Percentiles rank a stretch among this genome's conserved stretches.
Conservation (phyloP, 2,797 vertebrate species). For the Sphaeramia orbicularis region DNA sequence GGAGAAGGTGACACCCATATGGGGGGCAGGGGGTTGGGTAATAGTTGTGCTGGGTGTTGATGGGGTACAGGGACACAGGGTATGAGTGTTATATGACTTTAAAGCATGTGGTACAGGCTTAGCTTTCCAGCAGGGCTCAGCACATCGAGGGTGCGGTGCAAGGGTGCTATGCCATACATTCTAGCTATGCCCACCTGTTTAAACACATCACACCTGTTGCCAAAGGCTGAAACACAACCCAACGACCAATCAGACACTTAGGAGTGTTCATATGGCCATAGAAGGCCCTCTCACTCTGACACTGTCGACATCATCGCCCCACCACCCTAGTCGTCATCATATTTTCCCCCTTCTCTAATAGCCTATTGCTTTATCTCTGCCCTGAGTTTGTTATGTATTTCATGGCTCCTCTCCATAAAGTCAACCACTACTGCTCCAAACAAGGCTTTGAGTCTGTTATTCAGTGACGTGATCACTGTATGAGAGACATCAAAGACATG, state of each 20-base stretch:
- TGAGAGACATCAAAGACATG: conserved; percentile 34
- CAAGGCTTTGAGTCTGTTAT: conserved; percentile 28
- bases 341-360: conserved; percentile 38
- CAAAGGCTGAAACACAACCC: conserved; percentile 62
- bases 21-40: conserved; percentile 53
- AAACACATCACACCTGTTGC: conserved; percentile 83
- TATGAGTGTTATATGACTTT: conserved; percentile 77
- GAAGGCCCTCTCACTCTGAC: conserved; percentile 72
- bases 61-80: conserved; percentile 45
- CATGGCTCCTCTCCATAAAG: conserved; percentile 17
- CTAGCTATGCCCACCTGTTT: conserved; percentile 87
- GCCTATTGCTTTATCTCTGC: conserved; percentile 38
- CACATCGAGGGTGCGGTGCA: conserved; percentile 81
- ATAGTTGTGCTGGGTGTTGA: conserved; percentile 50
- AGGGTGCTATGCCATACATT: conserved; percentile 85
- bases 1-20: conserved; percentile 73
- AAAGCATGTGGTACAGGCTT: conserved; percentile 77
- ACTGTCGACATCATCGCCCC: conserved; percentile 32
- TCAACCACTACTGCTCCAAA: conserved; percentile 35
- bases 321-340: conserved; percentile 22
- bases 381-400: conserved; percentile 28
- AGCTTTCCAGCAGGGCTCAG: conserved; percentile 79
- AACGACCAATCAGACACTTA: conserved; percentile 74
- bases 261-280: conserved; percentile 78
- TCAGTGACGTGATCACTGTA: conserved; percentile 41